phyloP scores from a whole-genome alignment of 2,888 invertebrate genomes.

The Torymus aiolomorphi region DNA sequence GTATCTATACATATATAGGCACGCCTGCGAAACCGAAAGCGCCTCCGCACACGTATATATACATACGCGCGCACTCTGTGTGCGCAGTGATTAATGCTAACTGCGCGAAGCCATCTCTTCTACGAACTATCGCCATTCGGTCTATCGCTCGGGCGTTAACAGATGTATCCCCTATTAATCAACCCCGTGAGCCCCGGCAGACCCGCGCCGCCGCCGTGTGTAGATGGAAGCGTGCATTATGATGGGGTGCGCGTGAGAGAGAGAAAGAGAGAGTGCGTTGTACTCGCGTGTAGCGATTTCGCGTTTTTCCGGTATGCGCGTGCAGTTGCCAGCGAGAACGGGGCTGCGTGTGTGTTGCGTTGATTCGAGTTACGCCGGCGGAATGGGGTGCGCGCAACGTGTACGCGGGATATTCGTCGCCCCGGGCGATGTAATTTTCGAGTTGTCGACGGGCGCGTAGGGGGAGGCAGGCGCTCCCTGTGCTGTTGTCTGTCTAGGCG shows the following conservation, averaged over 20 bases:
- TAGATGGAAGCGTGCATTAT: neutral
- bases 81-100: slow-evolving; percentile 73
- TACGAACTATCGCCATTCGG: slow-evolving; percentile 70
- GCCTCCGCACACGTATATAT: neutral
- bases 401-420: neutral
- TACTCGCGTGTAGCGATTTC: too few relatives aligned
- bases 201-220: too few relatives aligned
- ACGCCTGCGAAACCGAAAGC: slow-evolving; percentile 18
- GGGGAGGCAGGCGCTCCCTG: neutral
- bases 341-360: too few relatives aligned
- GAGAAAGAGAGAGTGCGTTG: too few relatives aligned
- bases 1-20: too few relatives aligned
- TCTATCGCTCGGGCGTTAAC: slow-evolving; percentile 71
- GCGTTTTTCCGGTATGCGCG: too few relatives aligned
- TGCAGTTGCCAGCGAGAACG: too few relatives aligned
- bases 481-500: neutral
- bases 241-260: too few relatives aligned
- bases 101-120: slow-evolving; percentile 68
- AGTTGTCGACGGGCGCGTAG: too few relatives aligned
- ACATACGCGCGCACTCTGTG: too few relatives aligned
- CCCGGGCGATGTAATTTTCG: slow-evolving; percentile 12
- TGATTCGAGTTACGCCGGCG: too few relatives aligned
- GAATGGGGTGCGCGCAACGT: neutral
- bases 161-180: slow-evolving; percentile 74
- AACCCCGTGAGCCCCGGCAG: slow-evolving; percentile 61